Conservation (phyloP, 2,888 invertebrate genomes). For the Ectropis crepuscularia region DNA sequence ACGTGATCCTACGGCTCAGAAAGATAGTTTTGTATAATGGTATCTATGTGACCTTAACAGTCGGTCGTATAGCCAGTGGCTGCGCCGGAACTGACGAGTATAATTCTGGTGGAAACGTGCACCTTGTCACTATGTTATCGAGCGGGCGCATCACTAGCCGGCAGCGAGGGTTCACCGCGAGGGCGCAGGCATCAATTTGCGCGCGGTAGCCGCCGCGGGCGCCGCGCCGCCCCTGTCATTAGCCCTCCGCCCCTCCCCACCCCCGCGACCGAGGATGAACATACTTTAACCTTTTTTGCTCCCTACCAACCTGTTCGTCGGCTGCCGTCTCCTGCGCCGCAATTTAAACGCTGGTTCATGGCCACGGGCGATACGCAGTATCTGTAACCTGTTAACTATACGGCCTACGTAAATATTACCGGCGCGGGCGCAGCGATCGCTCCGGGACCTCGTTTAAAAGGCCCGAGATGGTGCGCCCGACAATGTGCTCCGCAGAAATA, state of each 20-base stretch:
- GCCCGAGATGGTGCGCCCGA: slow-evolving; percentile 31
- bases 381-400: slow-evolving; percentile 66
- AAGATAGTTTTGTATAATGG: too few relatives aligned
- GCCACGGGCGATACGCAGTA: slow-evolving; percentile 79
- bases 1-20: too few relatives aligned
- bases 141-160: slow-evolving; percentile 78
- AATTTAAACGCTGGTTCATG: slow-evolving; percentile 80
- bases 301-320: slow-evolving; percentile 81
- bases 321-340: slow-evolving; percentile 76
- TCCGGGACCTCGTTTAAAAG: slow-evolving; percentile 44
- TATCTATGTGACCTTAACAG: too few relatives aligned
- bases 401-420: slow-evolving; percentile 66
- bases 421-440: slow-evolving; percentile 59
- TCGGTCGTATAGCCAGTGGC: background rate
- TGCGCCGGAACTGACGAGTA: background rate
- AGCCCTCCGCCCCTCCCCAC: slow-evolving; percentile 56
- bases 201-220: slow-evolving; percentile 83
- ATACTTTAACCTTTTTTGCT: slow-evolving; percentile 85
- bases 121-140: slow-evolving; percentile 75
- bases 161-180: slow-evolving; percentile 80
- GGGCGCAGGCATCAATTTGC: slow-evolving; percentile 84
- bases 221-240: slow-evolving; percentile 83
- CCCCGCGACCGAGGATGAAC: slow-evolving; percentile 58
- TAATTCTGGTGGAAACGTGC: slow-evolving; percentile 41
- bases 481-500: slow-evolving; percentile 39